Base-by-base conservation (phyloP, 2,888 invertebrate species). In the Pasiphila rectangulata region DNA sequence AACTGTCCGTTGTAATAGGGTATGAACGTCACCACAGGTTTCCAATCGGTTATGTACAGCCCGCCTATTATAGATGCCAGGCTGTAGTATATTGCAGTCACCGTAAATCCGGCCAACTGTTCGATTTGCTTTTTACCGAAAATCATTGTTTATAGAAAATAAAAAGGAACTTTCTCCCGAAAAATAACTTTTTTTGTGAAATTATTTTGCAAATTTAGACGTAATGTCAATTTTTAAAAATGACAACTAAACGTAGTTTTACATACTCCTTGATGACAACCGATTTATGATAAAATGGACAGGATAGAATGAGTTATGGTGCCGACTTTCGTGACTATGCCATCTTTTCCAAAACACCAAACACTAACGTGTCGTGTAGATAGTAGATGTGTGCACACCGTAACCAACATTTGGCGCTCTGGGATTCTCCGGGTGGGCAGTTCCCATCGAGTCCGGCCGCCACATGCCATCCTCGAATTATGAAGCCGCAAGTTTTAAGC, bases 21-120 rank as follows among this genome's bases (percentile, higher is more conserved):
- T 40, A 96, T 73, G 69, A 91, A 92, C 55, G 90, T 90, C 17
- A 92, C 83, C 7, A 95, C 73, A 5, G 89, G 66, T 72, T 92
- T 93, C 95, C 95, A 96, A 63, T 96, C 95, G 0, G 94, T 94
- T 38, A 93, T 75, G 70, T 94, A 96, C 1, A 92, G 63, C 7
- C 92, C 43, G 0, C 75, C 79, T 6, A 91, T 60, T n/a, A 90
- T 74, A 23, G 88, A 89, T 0, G 92, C 87, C 20, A 90, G 72
- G 13, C 94, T 93, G 68, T 91, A 96, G 0, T 80, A 69, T 2
- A 83, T 57, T 3, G 88, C 83, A 4, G 93, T 90, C 1, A 91
- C 88, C 24, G 90, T 54, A 89, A 77, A 79, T 25, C 63, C 59
- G 9, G 64, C 59, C 1, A 90, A 75, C 48, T 91, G 84, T 66